Base-by-base conservation (phyloP, 1,140 invertebrate species). In the Nylanderia fulva region DNA sequence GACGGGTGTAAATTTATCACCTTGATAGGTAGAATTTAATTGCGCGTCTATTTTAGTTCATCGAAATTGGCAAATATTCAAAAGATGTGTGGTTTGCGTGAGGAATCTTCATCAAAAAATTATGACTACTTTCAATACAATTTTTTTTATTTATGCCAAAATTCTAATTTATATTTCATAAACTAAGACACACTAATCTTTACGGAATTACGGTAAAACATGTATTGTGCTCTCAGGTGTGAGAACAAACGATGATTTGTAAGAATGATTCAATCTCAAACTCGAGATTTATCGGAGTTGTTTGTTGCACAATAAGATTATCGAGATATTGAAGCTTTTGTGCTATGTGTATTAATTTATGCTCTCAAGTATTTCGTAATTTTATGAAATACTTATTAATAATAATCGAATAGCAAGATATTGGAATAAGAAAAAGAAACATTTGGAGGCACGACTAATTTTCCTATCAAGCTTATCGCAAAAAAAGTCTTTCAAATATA, bases 1-100 rank as follows among this genome's bases (percentile, higher is more conserved):
- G 77, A 27, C 7, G 21, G 15, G 33, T 56, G 39, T n/a, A 42
- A 80, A 71, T 42, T 58, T 72, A 69, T 56, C 52, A 24, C 18
- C 52, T 58, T 4, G 9, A 5, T 0, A 15, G 15, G 15, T 68
- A 21, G 18, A 82, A 72, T 72, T 60, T 60, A 36, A 58, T 72
- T 21, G 24, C 15, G 18, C n/a, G 36, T 11, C 18, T 58, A 60
- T 72, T 82, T 71, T 13, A 68, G 21, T 33, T n/a, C 21, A n/a
- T 2, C 27, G 24, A 71, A 18, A 42, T 39, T 21, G 52, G 13
- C 52, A 24, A 24, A 58, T 42, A 80, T 58, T 71, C 18, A 13
- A 29, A 21, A 21, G 24, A 18, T 15, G 36, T 15, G 36, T 18
- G 13, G 1, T 27, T 42, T 2, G 24, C 13, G 2, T 45, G 45